Base-by-base conservation (phyloP, 2,888 invertebrate species). In the Eristalis pertinax region DNA sequence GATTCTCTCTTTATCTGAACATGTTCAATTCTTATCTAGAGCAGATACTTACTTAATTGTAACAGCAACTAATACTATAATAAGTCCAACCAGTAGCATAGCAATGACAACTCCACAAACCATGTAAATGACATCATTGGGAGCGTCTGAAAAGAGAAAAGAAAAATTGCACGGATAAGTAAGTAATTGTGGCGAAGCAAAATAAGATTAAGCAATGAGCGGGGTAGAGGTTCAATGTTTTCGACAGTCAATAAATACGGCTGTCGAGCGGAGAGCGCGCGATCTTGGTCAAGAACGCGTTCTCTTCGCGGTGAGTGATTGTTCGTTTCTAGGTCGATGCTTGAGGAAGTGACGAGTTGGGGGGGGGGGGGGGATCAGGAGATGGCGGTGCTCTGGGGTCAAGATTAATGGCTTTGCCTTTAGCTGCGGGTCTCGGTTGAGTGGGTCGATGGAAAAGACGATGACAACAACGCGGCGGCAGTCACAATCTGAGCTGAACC, bases 51-150 rank as follows among this genome's bases (percentile, higher is more conserved):
- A 97, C 97, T 96, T 97, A 92, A 97, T 96, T 88, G 96, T 96
- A 89, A 97, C 95, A 89, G 97, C 97, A 93, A 97, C 94, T 90
- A 97, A 94, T 89, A 97, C 95, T 91, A 97, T 97, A 91, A 97
- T 96, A 84, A 96, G 95, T 90, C 96, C 97, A 89, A 97, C 97
- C 91, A 96, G 94, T 91, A 96, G 94, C 96, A 97, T 96, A 89
- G 97, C 97, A 92, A 97, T 96, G 91, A 97, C 95, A 90, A 97
- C 96, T 89, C 97, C 97, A 92, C 96, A 96, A 93, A 97, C 96
- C 96, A 97, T 96, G 95, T 96, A 96, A 93, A 96, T 94, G 93
- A 96, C 96, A 94, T 96, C 96, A 94, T 95, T 96, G 84, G 97
- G 96, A 91, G 96, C 96, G 95, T 96, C 97, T 97, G 95, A 60